These are phyloP conservation scores for Melanostoma scalare DNA, from an alignment of 2,888 invertebrate genomes.

Conservation along the genomic window DNA sequence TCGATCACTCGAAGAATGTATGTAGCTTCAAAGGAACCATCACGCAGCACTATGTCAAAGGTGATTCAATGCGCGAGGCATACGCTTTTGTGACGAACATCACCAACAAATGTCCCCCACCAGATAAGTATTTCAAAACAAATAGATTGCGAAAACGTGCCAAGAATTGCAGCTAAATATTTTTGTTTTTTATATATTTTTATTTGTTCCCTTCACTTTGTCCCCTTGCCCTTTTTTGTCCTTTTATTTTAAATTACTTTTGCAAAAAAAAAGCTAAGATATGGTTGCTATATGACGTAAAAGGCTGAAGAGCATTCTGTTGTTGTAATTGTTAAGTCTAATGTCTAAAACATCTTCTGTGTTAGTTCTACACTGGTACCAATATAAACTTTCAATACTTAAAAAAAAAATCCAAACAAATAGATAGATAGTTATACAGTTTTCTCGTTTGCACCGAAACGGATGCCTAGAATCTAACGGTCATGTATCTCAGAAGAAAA, in stretches of 20 bases:
- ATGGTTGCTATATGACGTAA: constrained; percentile 1
- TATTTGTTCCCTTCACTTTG: not conserved
- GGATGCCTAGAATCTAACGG: no score
- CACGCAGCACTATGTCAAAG: constrained; percentile 84
- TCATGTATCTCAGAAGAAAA: no score
- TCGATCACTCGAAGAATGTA: constrained; percentile 81
- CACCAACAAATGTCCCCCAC: constrained; percentile 79
- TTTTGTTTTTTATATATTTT: not conserved
- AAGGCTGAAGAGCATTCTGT: constrained; percentile 33
- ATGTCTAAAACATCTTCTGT: no score
- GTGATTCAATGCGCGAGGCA: constrained; percentile 82
- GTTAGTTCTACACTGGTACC: no score
- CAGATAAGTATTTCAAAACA: constrained; percentile 78
- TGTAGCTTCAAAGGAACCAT: constrained; percentile 84
- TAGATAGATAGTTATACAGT: no score
- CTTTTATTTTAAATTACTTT: constrained; percentile 5
- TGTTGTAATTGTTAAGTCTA: constrained; percentile 3
- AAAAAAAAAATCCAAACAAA: no score
- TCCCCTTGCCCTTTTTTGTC: not conserved
- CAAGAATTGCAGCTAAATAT: constrained; percentile 73
- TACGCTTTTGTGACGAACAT: constrained; percentile 80
- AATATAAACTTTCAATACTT: no score
- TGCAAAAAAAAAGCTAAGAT: not conserved
- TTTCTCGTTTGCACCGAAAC: no score
- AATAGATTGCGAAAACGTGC: constrained; percentile 74